A percentile compares a stretch with the other conserved stretches of the same genome.
phyloP scores from a whole-genome alignment of 1,140 invertebrate species.

The Daktulosphaira vitifoliae region DNA sequence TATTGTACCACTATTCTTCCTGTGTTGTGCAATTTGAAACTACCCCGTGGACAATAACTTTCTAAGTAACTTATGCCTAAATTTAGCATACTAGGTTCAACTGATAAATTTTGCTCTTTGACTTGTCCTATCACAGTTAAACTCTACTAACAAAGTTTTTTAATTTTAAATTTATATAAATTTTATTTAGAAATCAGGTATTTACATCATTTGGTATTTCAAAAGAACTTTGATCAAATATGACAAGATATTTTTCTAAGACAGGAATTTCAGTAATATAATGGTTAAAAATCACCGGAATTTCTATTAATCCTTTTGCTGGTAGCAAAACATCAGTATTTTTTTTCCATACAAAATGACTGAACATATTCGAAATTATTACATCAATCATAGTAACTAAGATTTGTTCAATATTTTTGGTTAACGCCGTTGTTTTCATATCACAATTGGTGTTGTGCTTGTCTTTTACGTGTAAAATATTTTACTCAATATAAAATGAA shows the following conservation, averaged over 20 bases:
- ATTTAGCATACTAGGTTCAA: not conserved
- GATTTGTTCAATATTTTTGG: too few relatives aligned
- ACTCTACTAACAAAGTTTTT: not conserved
- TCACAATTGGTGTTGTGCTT: too few relatives aligned
- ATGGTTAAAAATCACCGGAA: not conserved
- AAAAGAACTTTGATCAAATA: not conserved
- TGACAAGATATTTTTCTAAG: not conserved
- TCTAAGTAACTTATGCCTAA: not conserved
- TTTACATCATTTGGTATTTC: constrained; percentile 11
- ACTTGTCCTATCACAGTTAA: not conserved
- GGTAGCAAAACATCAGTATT: not conserved
- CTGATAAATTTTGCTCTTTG: not conserved
- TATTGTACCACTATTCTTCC: not conserved
- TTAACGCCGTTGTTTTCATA: too few relatives aligned
- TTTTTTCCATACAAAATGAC: constrained; percentile 1
- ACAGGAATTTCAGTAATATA: not conserved
- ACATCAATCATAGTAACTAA: too few relatives aligned
- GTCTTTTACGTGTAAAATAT: too few relatives aligned
- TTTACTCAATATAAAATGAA: too few relatives aligned
- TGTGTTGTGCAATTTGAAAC: not conserved
- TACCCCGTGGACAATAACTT: not conserved
- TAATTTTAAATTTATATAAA: too few relatives aligned
- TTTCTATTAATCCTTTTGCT: not conserved
- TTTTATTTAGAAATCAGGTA: not conserved
- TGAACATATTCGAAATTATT: not conserved